Base-by-base conservation (phyloP, 2,113 vertebrate genomes). In the Engraulis encrasicolus region DNA sequence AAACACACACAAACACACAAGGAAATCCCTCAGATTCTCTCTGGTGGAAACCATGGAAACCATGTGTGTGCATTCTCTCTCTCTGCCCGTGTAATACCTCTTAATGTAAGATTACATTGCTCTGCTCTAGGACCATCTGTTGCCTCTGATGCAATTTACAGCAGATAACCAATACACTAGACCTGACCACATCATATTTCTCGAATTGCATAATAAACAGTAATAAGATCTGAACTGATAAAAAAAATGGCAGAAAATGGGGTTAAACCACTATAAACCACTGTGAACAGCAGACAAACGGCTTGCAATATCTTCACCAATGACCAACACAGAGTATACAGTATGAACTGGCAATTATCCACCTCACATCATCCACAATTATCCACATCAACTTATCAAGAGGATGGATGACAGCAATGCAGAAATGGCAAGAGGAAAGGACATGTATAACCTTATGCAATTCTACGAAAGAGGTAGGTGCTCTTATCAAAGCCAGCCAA, bases 31-130 rank as follows among this genome's bases (percentile, higher is more conserved):
- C 27, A 34, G 27, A 74, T 31, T 34, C 14, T 17, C 27, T 74
- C 27, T 17, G 66, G 66, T 74, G 66, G n/a, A n/a, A n/a, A n/a
- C 66, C 66, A 74, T 74, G 61, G 61, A 71, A 71, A 34, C 61
- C 61, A 71, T 27, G 6, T 66, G n/a, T 27, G 23, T 66, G 58
- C 58, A 31, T 34, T 71, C 66, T 36, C 12, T 74, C 34, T 0
- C 14, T 11, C 31, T 54, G 52, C 7, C 31, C 66, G 17, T 0
- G 14, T 74, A 12, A 36, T 27, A 31, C 58, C 23, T 61, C 20
- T 9, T n/a, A 61, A 61, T 45, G 40, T 45, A 45, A 61, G 58
- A 4, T 9, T 61, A 61, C 9, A n/a, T 61, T 11, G 1, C 23
- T 11, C 6, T 27, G 23, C 1, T n/a, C 58, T 27, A 6, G 11